Evolutionary conservation across 2,113 vertebrate genomes (phyloP), one percentile per base, ranked within the genome.

Genomic region (Neoarius graeffei): DNA sequence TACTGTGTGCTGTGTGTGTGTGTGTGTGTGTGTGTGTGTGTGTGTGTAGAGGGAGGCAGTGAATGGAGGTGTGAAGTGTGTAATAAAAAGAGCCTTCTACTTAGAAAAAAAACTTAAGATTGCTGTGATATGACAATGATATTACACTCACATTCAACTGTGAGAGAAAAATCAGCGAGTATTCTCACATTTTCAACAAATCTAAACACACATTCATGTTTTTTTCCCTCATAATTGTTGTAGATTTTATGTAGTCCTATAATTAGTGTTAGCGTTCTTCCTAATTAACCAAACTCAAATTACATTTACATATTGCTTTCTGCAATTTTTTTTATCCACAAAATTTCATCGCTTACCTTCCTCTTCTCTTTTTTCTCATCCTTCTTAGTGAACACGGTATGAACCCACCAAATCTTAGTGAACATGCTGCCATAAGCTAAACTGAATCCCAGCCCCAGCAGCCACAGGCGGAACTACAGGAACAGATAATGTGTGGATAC

Each of bases 391-490:
- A 98, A 99, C 83, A 98, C 96, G 0, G 97, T 98, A 91, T 99
- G 98, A 73, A 99, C 97, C 98, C 98, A 99, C 98, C 98, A 99
- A 94, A 99, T 98, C 95, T 99, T 99, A 85, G 98, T 99, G 94
- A 99, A 99, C 98, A 99, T 99, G 93, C 97, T 98, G 93, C 98
- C 97, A 0, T 99, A 99, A 0, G 97, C 98, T 91, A 99, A 91
- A 89, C 97, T 98, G 92, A 99, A 99, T 52, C 98, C 98, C 59
- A 99, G 92, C 4, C 97, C 97, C 0, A 99, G 93, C 19, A 98
- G 96, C 97, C 98, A 99, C 76, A 99, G 95, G 3, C 97, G 97
- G 89, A 96, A 96, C 86, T 92, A 83, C 1, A 17, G 13, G 20
- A 48, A 80, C 57, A 86, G 19, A 88, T 50, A 80, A 15, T 62